Base-by-base conservation (phyloP, 53 echinoderm and acorn worm genomes). In the Holothuria leucospilota region DNA sequence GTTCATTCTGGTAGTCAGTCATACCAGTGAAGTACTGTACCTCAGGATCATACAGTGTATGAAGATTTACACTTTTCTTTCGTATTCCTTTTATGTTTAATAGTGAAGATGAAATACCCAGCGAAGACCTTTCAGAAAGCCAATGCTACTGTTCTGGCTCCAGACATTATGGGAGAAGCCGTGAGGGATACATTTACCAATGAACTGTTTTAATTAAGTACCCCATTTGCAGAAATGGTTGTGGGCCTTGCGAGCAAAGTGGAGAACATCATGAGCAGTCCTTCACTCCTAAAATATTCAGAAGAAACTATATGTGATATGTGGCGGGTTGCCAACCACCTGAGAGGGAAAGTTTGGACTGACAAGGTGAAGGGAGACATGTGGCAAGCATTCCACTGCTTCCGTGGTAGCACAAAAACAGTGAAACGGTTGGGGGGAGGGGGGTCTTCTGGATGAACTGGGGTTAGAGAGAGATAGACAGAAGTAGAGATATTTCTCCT, bases 321-420 rank as follows among this genome's bases (percentile, higher is more conserved):
- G 56, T 16, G 56, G 56, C 15, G 18, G 18, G 56, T 56, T 56
- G 56, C 56, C 15, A 56, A 56, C 68, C 4, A 4, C 13, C 34
- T 68, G 68, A 13, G 68, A 68, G 68, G 68, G 29, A 68, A 68
- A 68, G 68, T 68, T 28, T 68, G 68, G 68, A 68, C 68, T 0
- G 68, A 68, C 29, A 68, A 68, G 29, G 29, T 68, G 68, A 68
- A 68, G 68, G 68, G 13, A 28, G 68, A 68, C 68, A 68, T 68
- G 68, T 68, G 68, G 68, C 68, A 1, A 14, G 68, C 29, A 13
- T 68, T 25, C 18, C 68, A 68, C 8, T 16, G 68, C 68, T 68
- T 68, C 8, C 28, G 68, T 5, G 2, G 13, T 28, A 68, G 29
- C 2, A 16, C 1, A 4, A 68, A 26, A 26, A 67, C 56, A 67